A percentile compares a stretch with the other conserved stretches of the same genome.
Conservation (phyloP, 2,113 vertebrate species). For the Brachyhypopomus occidentalis region DNA sequence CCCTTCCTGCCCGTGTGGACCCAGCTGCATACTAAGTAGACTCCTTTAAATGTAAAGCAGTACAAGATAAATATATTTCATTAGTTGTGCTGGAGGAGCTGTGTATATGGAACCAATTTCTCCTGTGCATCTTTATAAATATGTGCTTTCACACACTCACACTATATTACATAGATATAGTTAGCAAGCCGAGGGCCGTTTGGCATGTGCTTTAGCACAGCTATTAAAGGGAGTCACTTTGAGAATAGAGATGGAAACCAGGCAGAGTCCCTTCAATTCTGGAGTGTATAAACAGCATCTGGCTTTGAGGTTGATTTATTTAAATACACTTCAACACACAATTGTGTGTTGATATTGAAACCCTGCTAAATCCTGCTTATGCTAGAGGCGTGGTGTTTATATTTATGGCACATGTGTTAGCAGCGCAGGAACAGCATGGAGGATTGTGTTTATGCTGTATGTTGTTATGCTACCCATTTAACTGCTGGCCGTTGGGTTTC, state of each 20-base stretch:
- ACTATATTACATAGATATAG: neutral
- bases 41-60: conserved; percentile 13
- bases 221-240: neutral
- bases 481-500: neutral
- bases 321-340: too few relatives aligned
- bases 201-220: neutral
- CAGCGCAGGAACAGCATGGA: neutral
- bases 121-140: neutral
- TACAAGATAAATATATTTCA: conserved; percentile 6
- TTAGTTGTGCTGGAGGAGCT: neutral
- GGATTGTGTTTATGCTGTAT: neutral
- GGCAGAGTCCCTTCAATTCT: neutral
- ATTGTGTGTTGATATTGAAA: too few relatives aligned
- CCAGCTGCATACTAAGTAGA: conserved; percentile 30
- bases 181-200: neutral
- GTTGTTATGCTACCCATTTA: neutral
- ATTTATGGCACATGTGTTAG: neutral
- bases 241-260: neutral
- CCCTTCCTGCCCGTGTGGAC: conserved; percentile 5
- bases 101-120: neutral
- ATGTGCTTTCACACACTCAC: neutral
- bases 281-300: neutral
- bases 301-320: neutral
- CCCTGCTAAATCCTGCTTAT: neutral
- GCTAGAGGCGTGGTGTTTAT: neutral